Percentiles rank a stretch among this genome's conserved stretches.
These are phyloP conservation scores for Coracias cyanogaster DNA, from an alignment of 2,797 vertebrate species.

Conservation along the genomic window DNA sequence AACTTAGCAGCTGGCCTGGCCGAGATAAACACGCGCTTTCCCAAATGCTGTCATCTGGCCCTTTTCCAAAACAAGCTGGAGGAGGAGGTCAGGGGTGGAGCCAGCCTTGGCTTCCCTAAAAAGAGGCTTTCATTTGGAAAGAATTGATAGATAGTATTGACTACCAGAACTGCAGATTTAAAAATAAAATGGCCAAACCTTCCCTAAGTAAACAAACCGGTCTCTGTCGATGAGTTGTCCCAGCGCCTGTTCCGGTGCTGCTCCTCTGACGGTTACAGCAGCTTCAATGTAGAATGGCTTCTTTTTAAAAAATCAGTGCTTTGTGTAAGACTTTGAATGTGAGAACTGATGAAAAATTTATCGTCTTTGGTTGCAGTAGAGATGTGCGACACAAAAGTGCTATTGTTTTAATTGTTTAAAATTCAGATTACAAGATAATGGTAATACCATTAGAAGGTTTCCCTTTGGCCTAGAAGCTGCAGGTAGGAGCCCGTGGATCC, in stretches of 20 bases:
- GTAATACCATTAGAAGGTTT: conserved; percentile 64
- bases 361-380: neutral
- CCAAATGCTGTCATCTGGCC: conserved; percentile 77
- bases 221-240: neutral
- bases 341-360: conserved; percentile 13
- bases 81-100: conserved; percentile 72
- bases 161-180: neutral
- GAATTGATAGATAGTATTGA: conserved; percentile 34
- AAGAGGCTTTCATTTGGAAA: conserved; percentile 65
- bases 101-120: conserved; percentile 53
- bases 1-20: conserved; percentile 66
- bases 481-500: conserved; percentile 67
- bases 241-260: neutral
- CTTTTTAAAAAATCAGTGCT: neutral
- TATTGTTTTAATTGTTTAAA: conserved; percentile 71
- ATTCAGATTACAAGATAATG: conserved; percentile 73
- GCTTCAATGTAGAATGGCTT: neutral
- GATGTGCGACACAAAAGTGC: neutral
- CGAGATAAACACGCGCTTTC: conserved; percentile 73
- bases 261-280: neutral
- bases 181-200: conserved; percentile 1
- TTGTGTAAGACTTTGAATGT: neutral
- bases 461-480: conserved; percentile 41
- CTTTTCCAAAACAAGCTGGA: conserved; percentile 69
- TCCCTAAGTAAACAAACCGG: neutral